Evolutionary conservation across 2,797 vertebrate species (phyloP).

Genomic region (Dendrocincla fuliginosa): DNA sequence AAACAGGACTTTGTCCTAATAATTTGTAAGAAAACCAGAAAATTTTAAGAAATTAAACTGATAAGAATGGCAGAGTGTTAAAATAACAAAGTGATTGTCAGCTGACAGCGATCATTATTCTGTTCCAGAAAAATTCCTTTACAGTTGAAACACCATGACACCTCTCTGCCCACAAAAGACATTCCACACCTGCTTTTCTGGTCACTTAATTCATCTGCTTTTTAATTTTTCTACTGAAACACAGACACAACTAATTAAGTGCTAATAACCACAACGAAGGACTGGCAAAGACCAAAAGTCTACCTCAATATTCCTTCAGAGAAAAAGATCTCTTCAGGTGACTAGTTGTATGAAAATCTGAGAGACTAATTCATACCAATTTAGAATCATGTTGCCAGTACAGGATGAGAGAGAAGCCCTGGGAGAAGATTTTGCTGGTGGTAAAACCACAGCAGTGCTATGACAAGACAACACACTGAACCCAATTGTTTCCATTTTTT

Average conservation of each 20-base stretch:
- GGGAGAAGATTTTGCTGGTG: neutral
- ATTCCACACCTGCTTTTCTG: neutral
- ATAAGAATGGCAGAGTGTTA: neutral
- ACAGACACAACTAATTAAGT: neutral
- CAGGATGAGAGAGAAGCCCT: neutral
- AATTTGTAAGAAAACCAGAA: neutral
- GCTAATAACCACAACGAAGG: neutral
- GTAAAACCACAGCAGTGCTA: neutral
- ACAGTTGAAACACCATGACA: neutral
- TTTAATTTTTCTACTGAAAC: neutral
- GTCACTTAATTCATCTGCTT: neutral
- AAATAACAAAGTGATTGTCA: neutral
- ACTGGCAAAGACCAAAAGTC: neutral
- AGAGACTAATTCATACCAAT: neutral
- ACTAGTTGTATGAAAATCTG: neutral
- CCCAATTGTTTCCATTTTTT: neutral
- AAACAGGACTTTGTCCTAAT: neutral
- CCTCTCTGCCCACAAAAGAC: neutral
- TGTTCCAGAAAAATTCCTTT: neutral
- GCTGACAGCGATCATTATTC: neutral
- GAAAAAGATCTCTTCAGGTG: neutral
- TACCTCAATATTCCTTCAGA: neutral
- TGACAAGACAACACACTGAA: neutral
- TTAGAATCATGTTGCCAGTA: neutral
- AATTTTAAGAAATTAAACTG: neutral